A percentile compares a stretch with the other conserved stretches of the same genome.
phyloP scores from a whole-genome alignment of 2,113 vertebrate genomes.

The Microcebus lehilahytsara region DNA sequence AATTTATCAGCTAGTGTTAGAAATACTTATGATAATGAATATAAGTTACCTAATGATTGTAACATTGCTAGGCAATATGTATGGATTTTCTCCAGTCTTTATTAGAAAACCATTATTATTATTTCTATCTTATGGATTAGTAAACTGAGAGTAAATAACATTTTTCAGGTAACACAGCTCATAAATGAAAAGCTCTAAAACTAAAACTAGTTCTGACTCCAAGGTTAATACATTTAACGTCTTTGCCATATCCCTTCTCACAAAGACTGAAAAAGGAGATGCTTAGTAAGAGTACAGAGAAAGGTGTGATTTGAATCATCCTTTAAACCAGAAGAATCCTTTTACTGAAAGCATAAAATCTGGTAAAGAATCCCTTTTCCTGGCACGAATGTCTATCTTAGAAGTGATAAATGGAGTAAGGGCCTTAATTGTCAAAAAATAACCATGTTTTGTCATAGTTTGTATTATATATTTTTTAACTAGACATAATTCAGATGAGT shows the following conservation, averaged over 20 bases:
- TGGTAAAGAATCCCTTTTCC: not conserved
- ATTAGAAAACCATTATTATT: not conserved
- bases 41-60: not conserved
- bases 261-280: not conserved
- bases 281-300: not conserved
- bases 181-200: not conserved
- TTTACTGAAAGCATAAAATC: not conserved
- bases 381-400: not conserved
- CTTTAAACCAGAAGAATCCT: not conserved
- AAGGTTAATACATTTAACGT: not conserved
- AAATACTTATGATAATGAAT: not conserved
- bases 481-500: not conserved
- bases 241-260: not conserved
- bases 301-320: not conserved
- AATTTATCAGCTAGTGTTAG: not conserved
- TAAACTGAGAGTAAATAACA: not conserved
- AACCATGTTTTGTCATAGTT: not conserved
- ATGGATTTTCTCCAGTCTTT: not conserved
- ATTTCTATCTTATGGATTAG: not conserved
- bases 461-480: not conserved
- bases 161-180: not conserved
- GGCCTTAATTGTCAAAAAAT: not conserved
- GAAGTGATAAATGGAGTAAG: not conserved
- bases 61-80: not conserved
- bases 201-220: not conserved